A percentile compares a stretch with the other conserved stretches of the same genome.
phyloP scores from a whole-genome alignment of 2,888 invertebrate genomes.

The Podabrus alpinus region DNA sequence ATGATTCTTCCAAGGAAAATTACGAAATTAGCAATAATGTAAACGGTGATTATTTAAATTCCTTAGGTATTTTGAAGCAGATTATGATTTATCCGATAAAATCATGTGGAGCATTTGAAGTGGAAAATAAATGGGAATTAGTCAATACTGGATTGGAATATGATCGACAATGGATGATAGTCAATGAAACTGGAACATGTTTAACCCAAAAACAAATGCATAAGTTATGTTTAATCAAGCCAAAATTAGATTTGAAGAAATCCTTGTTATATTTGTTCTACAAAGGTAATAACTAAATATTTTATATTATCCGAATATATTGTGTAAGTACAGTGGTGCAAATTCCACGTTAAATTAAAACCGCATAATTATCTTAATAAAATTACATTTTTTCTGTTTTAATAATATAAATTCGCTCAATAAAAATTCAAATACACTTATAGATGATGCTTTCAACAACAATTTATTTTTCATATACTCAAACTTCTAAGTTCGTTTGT shows the following conservation, averaged over 20 bases:
- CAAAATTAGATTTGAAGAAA: slow-evolving; percentile 67
- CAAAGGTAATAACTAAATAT: too few species aligned
- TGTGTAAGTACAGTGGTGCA: too few species aligned
- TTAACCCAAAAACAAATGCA: slow-evolving; percentile 87
- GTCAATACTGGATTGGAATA: slow-evolving; percentile 78
- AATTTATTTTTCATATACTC: neutral
- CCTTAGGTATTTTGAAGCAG: slow-evolving; percentile 42
- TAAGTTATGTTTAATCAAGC: slow-evolving; percentile 77
- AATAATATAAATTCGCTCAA: neutral
- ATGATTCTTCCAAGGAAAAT: slow-evolving; percentile 53
- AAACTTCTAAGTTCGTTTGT: neutral
- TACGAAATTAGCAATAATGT: slow-evolving; percentile 36
- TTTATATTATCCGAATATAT: too few species aligned
- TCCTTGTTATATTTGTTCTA: slow-evolving; percentile 63
- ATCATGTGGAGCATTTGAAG: slow-evolving; percentile 82
- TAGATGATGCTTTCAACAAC: neutral
- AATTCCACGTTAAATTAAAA: too few species aligned
- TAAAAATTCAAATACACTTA: neutral
- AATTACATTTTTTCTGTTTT: neutral
- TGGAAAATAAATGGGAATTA: slow-evolving; percentile 70
- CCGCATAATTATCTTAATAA: too few species aligned
- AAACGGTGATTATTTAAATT: neutral
- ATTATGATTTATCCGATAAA: slow-evolving; percentile 84
- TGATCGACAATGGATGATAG: slow-evolving; percentile 94
- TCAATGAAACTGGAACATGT: slow-evolving; percentile 78